Percentiles rank a stretch among this genome's conserved stretches.
phyloP scores from a whole-genome alignment of 2,888 invertebrate genomes.

The Drosophila robusta region DNA sequence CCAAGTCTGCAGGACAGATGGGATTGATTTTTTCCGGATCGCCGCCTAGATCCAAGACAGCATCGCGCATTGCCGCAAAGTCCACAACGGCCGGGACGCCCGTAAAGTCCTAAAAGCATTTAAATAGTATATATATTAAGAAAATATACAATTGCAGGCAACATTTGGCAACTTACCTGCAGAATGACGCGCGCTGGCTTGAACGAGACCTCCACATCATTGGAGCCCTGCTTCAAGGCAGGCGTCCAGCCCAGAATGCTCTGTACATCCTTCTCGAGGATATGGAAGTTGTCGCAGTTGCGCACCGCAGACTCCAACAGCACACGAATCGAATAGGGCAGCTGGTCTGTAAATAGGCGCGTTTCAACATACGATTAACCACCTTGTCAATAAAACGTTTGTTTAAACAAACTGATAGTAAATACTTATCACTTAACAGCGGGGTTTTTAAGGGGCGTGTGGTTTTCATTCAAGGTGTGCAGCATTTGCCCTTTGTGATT shows the following conservation, averaged over 20 bases:
- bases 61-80: constrained; percentile 99
- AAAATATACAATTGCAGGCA: background rate
- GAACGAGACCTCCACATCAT: constrained; percentile 96
- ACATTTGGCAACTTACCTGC: constrained; percentile 88
- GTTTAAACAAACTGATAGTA: background rate
- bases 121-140: background rate
- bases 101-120: constrained; percentile 90
- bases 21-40: constrained; percentile 98
- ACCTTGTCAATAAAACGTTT: background rate
- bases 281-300: constrained; percentile 98
- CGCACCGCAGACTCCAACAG: constrained; percentile 97
- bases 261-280: constrained; percentile 93
- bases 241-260: constrained; percentile 95
- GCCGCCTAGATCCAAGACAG: constrained; percentile 93
- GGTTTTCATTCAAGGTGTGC: background rate
- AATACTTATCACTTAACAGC: constrained; percentile 20
- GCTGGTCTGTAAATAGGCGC: constrained; percentile 86
- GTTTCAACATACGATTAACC: background rate
- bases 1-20: constrained; percentile 97
- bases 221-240: constrained; percentile 81
- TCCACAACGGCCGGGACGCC: constrained; percentile 99
- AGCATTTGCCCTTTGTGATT: constrained; percentile 16
- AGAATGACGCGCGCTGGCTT: constrained; percentile 98
- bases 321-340: constrained; percentile 97
- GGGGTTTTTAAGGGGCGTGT: background rate